Evolutionary conservation across 2,113 vertebrate species (phyloP).

Genomic region (Marmota flaviventris): DNA sequence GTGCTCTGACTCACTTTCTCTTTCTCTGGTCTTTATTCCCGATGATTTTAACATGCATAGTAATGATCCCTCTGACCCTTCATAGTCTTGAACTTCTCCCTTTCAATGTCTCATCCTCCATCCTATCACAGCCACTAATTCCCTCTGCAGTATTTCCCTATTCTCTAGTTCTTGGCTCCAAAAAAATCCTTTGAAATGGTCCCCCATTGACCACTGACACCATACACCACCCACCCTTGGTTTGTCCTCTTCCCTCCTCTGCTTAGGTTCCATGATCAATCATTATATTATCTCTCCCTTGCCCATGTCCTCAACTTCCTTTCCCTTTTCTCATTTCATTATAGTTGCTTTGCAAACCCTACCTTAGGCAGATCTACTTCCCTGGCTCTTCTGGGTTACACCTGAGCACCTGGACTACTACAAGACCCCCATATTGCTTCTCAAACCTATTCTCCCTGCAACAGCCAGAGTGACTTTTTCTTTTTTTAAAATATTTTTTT

Average conservation of each 20-base stretch:
- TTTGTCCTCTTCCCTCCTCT: not conserved
- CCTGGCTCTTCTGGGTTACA: not conserved
- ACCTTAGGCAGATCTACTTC: not conserved
- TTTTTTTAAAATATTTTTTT: too few relatives aligned
- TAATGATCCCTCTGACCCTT: not conserved
- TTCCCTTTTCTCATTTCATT: not conserved
- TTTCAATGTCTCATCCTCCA: not conserved
- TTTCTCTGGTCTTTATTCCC: not conserved
- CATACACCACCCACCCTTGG: not conserved
- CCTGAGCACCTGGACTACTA: not conserved
- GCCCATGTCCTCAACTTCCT: not conserved
- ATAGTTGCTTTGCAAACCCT: not conserved
- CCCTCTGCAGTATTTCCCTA: not conserved
- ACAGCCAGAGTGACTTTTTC: not conserved
- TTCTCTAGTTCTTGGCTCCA: not conserved
- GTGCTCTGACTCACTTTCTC: not conserved
- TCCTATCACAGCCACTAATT: not conserved
- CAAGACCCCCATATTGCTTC: not conserved
- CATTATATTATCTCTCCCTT: not conserved
- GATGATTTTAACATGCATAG: not conserved
- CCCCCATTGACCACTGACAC: too few relatives aligned
- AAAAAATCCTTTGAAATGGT: not conserved
- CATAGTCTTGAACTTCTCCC: not conserved
- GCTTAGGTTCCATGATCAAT: not conserved
- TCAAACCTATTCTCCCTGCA: not conserved